These are phyloP conservation scores for Apogon hyalosoma DNA, from an alignment of 2,797 vertebrate genomes.

Conservation along the genomic window DNA sequence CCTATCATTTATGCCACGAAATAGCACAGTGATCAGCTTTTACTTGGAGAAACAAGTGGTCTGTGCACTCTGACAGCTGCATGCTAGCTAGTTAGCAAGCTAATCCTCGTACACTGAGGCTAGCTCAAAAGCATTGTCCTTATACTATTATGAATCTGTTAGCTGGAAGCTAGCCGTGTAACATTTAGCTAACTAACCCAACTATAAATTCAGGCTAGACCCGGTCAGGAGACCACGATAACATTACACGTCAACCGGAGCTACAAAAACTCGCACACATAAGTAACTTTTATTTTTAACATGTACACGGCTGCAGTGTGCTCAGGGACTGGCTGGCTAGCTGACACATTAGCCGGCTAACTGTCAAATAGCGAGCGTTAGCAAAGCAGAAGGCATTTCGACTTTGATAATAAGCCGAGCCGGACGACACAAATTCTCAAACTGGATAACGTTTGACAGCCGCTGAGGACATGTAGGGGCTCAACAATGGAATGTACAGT, in stretches of 20 bases:
- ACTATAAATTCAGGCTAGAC: not conserved
- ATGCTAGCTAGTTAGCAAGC: conserved; percentile 31
- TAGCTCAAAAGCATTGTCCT: conserved; percentile 69
- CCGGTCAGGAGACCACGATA: rapidly evolving
- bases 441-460: not conserved
- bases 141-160: conserved; percentile 44
- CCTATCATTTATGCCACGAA: not conserved
- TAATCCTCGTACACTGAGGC: not conserved
- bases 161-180: conserved; percentile 42
- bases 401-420: conserved; percentile 35
- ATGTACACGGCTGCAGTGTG: not conserved
- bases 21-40: not conserved
- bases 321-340: conserved; percentile 13
- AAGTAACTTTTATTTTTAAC: conserved; percentile 2
- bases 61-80: conserved; percentile 35
- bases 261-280: not conserved
- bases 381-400: conserved; percentile 38
- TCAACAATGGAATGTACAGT: not conserved
- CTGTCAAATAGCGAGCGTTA: conserved; percentile 69
- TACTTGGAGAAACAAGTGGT: not conserved
- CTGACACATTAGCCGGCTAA: conserved; percentile 61
- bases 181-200: not conserved
- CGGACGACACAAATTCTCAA: not conserved
- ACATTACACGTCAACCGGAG: not conserved
- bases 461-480: rapidly evolving